These are phyloP conservation scores for Drosophila persimilis DNA, from an alignment of 1,140 invertebrate species.

Conservation along the genomic window DNA sequence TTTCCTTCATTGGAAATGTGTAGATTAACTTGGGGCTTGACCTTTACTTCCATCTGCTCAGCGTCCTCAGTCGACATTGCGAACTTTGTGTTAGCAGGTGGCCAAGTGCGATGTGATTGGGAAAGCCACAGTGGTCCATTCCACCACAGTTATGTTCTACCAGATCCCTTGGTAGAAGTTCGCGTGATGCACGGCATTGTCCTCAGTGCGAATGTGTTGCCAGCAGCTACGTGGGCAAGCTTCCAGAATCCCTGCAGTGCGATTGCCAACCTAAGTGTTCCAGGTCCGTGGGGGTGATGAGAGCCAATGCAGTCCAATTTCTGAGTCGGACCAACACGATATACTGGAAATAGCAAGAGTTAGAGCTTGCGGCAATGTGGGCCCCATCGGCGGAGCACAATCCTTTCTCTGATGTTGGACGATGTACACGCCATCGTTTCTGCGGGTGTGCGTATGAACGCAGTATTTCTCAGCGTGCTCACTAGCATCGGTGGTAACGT, in stretches of 20 bases:
- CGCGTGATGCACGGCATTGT: constrained; percentile 67
- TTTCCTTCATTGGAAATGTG: not conserved
- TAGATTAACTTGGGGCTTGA: not conserved
- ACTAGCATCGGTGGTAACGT: not conserved
- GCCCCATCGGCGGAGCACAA: not conserved
- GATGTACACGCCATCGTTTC: constrained; percentile 7
- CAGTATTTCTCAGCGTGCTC: constrained; percentile 5
- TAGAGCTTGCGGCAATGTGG: not conserved
- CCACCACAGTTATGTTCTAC: constrained; percentile 2
- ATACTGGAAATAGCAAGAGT: no score
- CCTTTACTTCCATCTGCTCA: no score
- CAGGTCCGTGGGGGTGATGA: no score
- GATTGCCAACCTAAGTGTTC: no score
- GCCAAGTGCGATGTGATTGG: not conserved
- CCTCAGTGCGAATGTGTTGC: constrained; percentile 58
- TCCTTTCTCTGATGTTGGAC: constrained; percentile 4
- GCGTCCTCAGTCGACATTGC: no score
- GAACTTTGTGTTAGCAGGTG: not conserved
- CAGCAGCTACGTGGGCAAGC: no score
- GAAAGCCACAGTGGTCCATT: not conserved
- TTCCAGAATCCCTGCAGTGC: not conserved
- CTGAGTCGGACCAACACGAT: no score
- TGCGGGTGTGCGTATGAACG: not conserved
- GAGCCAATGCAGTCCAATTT: no score
- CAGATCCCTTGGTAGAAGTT: constrained; percentile 25